Base-by-base conservation (phyloP, 53 echinoderm and acorn worm species). In the Holothuria leucospilota region DNA sequence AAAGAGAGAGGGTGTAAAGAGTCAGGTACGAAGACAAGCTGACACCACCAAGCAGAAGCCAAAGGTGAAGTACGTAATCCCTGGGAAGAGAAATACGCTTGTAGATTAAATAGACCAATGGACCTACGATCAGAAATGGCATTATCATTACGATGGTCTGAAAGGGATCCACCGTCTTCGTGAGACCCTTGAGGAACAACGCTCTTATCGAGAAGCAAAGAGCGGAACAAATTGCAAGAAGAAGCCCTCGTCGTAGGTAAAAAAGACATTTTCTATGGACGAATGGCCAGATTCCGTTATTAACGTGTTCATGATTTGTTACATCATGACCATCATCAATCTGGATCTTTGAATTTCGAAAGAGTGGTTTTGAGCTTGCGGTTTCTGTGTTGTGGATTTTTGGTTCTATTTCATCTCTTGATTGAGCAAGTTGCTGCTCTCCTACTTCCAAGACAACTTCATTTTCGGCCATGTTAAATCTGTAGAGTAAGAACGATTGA, bases 111-210 rank as follows among this genome's bases (percentile, higher is more conserved):
- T 53, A 52, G 78, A 58, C 13, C 51, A 78, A 29, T 11, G 78
- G 52, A 56, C 60, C 58, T n/a, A 29, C 18, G 78, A 78, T n/a
- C 29, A 78, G 25, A 52, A 78, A 4, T 6, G 78, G 78, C 78
- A 78, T 78, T 20, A 78, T 25, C 78, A 78, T 78, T 6, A 78
- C 78, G 29, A 78, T 26, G 15, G 27, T 29, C 29, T 78, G 78
- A 29, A 78, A 78, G 29, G 78, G 78, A 56, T 78, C 78, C 5
- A 78, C 30, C 14, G 78, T 78, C 25, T 53, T 13, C 2, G 59
- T 58, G 13, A 78, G 78, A 10, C 10, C 13, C 12, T 78, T 59
- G 26, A 59, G 51, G 59, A 78, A 78, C 59, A 56, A 53, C 7
- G 53, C 56, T 56, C 52, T 78, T 13, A 20, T 25, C 13, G 78